These are phyloP conservation scores for Megastigmus dorsalis DNA, from an alignment of 2,888 invertebrate species.

Conservation along the genomic window DNA sequence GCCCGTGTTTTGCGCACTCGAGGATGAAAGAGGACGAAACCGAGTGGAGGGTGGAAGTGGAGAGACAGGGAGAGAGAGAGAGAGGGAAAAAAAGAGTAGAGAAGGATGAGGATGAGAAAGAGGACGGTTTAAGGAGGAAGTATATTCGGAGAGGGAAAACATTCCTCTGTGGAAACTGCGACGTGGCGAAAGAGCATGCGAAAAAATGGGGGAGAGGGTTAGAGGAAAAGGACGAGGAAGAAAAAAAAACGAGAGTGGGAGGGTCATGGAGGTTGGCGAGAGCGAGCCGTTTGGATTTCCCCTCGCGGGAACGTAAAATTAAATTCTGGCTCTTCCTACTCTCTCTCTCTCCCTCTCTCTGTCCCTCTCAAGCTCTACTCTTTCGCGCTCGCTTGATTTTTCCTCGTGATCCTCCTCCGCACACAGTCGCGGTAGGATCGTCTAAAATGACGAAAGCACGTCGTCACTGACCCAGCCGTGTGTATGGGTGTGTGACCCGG, in stretches of 20 bases:
- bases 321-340: conserved; percentile 61
- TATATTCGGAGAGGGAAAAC: too few species aligned
- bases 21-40: too few species aligned
- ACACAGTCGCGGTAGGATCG: too few species aligned
- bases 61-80: not conserved
- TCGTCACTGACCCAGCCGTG: too few species aligned
- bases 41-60: too few species aligned
- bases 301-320: conserved; percentile 67
- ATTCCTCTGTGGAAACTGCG: too few species aligned
- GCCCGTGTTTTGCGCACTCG: not conserved
- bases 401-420: too few species aligned
- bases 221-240: not conserved
- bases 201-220: not conserved
- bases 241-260: not conserved
- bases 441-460: too few species aligned
- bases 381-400: conserved; percentile 8
- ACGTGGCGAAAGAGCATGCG: too few species aligned
- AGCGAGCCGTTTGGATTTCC: conserved; percentile 61
- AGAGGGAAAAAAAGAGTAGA: not conserved
- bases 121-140: too few species aligned
- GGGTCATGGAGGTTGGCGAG: conserved; percentile 38
- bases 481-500: too few species aligned
- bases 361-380: too few species aligned
- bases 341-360: conserved; percentile 12
- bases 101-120: not conserved